Percentiles rank a stretch among this genome's conserved stretches.
phyloP scores from a whole-genome alignment of 35 echinoderm and acorn worm genomes.

The Heliocidaris tuberculata region DNA sequence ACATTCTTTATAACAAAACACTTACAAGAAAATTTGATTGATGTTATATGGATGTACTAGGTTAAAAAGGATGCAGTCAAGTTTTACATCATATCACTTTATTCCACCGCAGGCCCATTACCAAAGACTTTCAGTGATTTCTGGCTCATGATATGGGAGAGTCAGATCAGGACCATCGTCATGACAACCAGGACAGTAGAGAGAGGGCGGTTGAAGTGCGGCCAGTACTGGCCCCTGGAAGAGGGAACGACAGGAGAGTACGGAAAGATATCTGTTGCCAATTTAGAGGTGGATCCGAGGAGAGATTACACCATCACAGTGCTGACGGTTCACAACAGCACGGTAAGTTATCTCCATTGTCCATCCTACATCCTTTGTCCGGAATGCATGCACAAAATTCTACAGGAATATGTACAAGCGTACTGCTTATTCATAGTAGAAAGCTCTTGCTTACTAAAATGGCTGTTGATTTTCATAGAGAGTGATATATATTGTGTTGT shows the following conservation, averaged over 20 bases:
- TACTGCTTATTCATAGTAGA: no score
- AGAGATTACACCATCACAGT: slow-evolving; percentile 85
- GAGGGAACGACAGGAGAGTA: slow-evolving; percentile 61
- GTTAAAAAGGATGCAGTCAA: not conserved
- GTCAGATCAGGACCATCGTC: slow-evolving; percentile 76
- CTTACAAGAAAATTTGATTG: no score
- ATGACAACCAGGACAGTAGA: slow-evolving; percentile 98
- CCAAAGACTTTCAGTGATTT: slow-evolving; percentile 93
- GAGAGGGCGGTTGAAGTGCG: slow-evolving; percentile 91
- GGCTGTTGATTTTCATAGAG: no score
- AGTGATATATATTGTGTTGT: no score
- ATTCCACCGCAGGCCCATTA: slow-evolving; percentile 66
- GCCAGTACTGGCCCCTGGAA: slow-evolving; percentile 97
- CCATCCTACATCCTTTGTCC: not conserved
- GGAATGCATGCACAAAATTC: not conserved
- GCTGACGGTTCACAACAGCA: slow-evolving; percentile 67
- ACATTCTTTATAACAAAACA: no score
- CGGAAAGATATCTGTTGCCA: slow-evolving; percentile 72
- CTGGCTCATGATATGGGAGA: slow-evolving; percentile 94
- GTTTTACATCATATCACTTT: not conserved
- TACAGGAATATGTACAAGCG: no score
- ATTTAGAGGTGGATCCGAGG: slow-evolving; percentile 64
- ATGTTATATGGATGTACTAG: no score
- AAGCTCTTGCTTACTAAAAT: no score
- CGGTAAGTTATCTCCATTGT: not conserved